phyloP scores from a whole-genome alignment of 2,797 vertebrate genomes.

The Danio aesculapii region DNA sequence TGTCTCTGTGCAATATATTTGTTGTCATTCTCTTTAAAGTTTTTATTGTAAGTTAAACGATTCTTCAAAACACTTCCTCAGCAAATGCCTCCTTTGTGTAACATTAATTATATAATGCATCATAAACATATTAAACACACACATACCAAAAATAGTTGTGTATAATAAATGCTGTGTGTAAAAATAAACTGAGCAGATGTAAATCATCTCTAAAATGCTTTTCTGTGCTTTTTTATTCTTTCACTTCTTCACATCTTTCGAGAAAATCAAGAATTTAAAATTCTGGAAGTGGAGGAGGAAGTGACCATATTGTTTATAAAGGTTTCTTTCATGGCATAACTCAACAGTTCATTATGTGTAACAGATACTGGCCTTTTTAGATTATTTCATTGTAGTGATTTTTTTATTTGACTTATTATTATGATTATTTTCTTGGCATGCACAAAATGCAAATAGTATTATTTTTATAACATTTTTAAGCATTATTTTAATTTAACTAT shows the following conservation, averaged over 20 bases:
- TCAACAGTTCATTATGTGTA: neutral
- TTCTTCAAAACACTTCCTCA: neutral
- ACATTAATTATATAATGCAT: neutral
- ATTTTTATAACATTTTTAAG: too few relatives aligned
- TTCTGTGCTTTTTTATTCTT: neutral
- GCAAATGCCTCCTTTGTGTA: neutral
- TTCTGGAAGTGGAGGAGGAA: neutral
- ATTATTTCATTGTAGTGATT: too few relatives aligned
- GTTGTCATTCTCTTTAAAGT: constrained; percentile 31
- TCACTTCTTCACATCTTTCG: neutral
- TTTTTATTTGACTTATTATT: too few relatives aligned
- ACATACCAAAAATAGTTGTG: too few relatives aligned
- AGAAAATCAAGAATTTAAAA: neutral
- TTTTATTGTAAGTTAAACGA: neutral
- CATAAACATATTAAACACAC: neutral
- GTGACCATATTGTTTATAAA: neutral
- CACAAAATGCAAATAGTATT: too few relatives aligned
- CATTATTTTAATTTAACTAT: too few relatives aligned
- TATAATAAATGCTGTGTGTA: too few relatives aligned
- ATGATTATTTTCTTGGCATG: too few relatives aligned
- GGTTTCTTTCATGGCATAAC: neutral
- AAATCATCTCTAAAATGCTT: neutral
- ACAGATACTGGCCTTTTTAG: neutral
- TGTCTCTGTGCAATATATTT: constrained; percentile 21
- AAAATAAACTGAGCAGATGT: neutral